Conservation (phyloP, 2,113 vertebrate genomes). For the Thymallus thymallus region DNA sequence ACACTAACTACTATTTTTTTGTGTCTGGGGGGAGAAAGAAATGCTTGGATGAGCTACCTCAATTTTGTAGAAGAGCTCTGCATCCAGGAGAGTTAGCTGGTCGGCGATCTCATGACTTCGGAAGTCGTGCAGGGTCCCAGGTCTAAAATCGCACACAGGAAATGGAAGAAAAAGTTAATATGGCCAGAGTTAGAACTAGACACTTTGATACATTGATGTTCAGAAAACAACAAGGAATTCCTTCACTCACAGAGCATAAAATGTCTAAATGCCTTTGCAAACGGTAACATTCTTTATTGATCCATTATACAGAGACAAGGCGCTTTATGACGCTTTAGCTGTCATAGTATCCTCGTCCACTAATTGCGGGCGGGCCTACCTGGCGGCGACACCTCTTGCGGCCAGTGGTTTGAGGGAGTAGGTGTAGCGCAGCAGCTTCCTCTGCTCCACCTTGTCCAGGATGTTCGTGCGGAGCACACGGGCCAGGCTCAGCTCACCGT, state of each 20-base stretch:
- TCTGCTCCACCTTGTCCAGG: slow-evolving; percentile 89
- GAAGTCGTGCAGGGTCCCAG: slow-evolving; percentile 90
- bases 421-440: slow-evolving; percentile 80
- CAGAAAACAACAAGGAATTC: too few relatives aligned
- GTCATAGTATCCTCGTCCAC: not conserved
- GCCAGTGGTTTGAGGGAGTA: slow-evolving; percentile 85
- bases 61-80: slow-evolving; percentile 90
- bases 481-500: slow-evolving; percentile 84
- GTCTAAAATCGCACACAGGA: slow-evolving; percentile 66
- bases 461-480: slow-evolving; percentile 86
- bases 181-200: not conserved
- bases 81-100: slow-evolving; percentile 90
- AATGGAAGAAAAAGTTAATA: not conserved
- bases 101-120: slow-evolving; percentile 92
- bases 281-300: too few relatives aligned
- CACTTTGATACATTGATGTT: too few relatives aligned
- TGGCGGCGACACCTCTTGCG: slow-evolving; percentile 87
- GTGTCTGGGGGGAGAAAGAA: too few relatives aligned
- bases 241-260: too few relatives aligned
- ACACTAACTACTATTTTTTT: too few relatives aligned
- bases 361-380: slow-evolving; percentile 65
- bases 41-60: slow-evolving; percentile 67
- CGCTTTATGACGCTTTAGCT: too few relatives aligned
- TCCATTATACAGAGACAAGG: too few relatives aligned
- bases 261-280: too few relatives aligned